Conservation (phyloP, 1,140 invertebrate genomes). For the Eumeta japonica region DNA sequence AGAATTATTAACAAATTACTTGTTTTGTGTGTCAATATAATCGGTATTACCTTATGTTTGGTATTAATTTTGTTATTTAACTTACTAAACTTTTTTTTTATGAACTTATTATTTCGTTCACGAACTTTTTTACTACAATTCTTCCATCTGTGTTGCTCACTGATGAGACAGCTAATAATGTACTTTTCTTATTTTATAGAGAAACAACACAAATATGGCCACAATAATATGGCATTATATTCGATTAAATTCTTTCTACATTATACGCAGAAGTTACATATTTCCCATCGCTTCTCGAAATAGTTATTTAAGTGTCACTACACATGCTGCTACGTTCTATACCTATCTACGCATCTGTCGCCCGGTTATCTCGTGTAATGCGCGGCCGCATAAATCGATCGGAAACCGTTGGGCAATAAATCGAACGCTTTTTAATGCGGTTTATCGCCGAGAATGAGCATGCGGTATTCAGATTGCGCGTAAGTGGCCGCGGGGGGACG, state of each 20-base stretch:
- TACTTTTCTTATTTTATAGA: no score
- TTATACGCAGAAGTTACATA: not conserved
- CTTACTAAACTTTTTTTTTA: no score
- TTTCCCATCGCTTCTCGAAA: not conserved
- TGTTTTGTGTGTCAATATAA: no score
- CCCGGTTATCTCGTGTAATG: not conserved
- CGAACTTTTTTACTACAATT: no score
- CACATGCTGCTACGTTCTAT: not conserved
- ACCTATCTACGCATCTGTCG: not conserved
- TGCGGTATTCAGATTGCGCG: constrained; percentile 52
- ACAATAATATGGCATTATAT: not conserved
- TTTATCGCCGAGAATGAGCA: constrained; percentile 49
- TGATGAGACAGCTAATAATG: no score
- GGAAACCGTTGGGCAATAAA: constrained; percentile 54
- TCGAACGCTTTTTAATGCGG: constrained; percentile 56
- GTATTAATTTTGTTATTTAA: no score
- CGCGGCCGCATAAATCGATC: constrained; percentile 37
- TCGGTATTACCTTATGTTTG: no score
- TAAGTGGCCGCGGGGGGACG: constrained; percentile 47
- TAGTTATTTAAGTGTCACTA: not conserved
- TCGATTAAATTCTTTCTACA: not conserved
- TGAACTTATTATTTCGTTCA: no score
- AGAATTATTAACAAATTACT: not conserved
- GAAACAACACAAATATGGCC: not conserved
- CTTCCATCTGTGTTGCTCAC: no score